Percentiles rank a stretch among this genome's conserved stretches.
Conservation (phyloP, 1,140 invertebrate species). For the Papilio aristodemus region DNA sequence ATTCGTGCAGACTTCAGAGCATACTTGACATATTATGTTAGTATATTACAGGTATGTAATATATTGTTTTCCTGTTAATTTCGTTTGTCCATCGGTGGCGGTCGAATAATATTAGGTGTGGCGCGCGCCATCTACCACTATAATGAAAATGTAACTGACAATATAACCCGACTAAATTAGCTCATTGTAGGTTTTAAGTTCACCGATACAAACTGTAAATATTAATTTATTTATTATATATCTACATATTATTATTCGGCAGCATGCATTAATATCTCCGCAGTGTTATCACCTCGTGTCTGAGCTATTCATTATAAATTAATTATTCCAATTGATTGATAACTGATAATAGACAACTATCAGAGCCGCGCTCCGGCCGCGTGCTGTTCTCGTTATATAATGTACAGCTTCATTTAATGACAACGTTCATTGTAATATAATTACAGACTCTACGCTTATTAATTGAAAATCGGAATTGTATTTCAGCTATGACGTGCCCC, state of each 20-base stretch:
- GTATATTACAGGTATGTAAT: background rate
- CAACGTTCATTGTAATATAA: background rate
- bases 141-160: too few species aligned
- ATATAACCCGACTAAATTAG: too few species aligned
- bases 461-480: background rate
- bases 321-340: slow-evolving; percentile 15
- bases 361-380: background rate
- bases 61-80: too few species aligned
- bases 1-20: background rate
- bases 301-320: slow-evolving; percentile 5
- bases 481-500: background rate
- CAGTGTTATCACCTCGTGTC: background rate
- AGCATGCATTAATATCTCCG: background rate
- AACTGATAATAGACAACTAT: background rate
- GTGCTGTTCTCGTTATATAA: background rate
- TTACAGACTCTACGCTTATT: background rate
- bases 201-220: too few species aligned
- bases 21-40: slow-evolving; percentile 1
- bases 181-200: too few species aligned
- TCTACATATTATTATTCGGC: background rate
- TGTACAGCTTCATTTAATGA: background rate
- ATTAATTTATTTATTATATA: too few species aligned
- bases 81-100: too few species aligned
- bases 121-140: too few species aligned
- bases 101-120: too few species aligned